Base-by-base conservation (phyloP, 2,113 vertebrate species). In the Plecturocebus donacophilus region DNA sequence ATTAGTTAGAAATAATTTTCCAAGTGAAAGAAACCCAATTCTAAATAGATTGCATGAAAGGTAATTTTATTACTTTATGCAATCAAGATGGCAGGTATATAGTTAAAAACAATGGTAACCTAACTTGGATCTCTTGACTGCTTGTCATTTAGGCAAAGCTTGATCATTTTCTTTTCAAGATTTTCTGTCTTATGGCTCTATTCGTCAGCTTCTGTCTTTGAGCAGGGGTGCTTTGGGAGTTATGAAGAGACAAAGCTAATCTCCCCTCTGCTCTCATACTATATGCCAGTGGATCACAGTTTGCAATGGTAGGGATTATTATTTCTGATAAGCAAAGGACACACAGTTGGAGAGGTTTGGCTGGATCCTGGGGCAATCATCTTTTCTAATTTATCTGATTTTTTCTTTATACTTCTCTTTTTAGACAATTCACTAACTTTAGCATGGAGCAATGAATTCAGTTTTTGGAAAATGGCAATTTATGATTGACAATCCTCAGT, bases 1-100 rank as follows among this genome's bases (percentile, higher is more conserved):
- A 71, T 17, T 87, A 86, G 49, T 80, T 45, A 75, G 2, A 92
- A 88, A 75, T 92, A 68, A 20, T 94, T 93, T 89, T 94, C 40
- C 35, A 91, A 87, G 38, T 81, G 32, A 68, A 19, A 82, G 4
- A 89, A 73, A 47, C 1, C 10, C 8, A 16, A 52, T 42, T 90
- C 71, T 45, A 83, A 79, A 5, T 17, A 58, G 16, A 52, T 49
- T 52, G 25, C n/a, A 3, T 14, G 2, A 70, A 96, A 68, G 19
- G 2, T 7, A 38, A 56, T 90, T 77, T 90, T 83, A 77, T 21
- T 77, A 42, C 20, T 82, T 40, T 42, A 77, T 79, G 38, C 3
- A 35, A 49, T 73, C 40, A 83, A 38, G 20, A 79, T n/a, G 38
- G 19, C 14, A 83, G 0, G 1, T 52, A 61, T 75, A 54, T 64